Base-by-base conservation (phyloP, 2,797 vertebrate genomes). In the Chaenodraco wilsoni region DNA sequence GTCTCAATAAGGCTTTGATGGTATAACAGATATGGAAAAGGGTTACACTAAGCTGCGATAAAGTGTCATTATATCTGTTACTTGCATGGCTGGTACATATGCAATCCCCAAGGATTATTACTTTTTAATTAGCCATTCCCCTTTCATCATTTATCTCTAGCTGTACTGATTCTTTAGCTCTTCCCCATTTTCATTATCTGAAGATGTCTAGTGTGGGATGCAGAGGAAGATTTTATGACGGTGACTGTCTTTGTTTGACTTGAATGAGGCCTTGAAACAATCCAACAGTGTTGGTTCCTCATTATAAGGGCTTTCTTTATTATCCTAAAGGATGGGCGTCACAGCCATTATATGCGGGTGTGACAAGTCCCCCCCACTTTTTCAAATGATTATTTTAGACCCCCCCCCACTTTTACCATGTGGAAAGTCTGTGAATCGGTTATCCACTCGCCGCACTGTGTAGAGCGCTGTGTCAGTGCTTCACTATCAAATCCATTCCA, bases 121-220 rank as follows among this genome's bases (percentile, higher is more conserved):
- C 54, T 33, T 77, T 70, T 70, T 27, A 51, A 65, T 51, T 50
- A 68, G 56, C 19, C 46, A 17, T 1, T 15, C 33, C 6, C 2
- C 11, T 71, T 56, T 10, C 43, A 21, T 77, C 19, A 8, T 71
- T 61, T 48, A 66, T n/a, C 59, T 55, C 46, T 54, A 67, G 45
- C 54, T 56, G 52, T 41, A 21, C 60, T 46, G 27, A 56, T 57
- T 68, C 23, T 65, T 17, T 55, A 52, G 44, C 5, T 52, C 23
- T 43, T 19, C 65, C 40, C 62, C 41, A 60, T 16, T 56, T 54
- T 21, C 55, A 45, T 61, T 55, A 69, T 57, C 16, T 33, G 43
- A 9, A 60, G 4, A 27, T 56, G 14, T 54, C 5, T 31, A 50
- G 16, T 67, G 19, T 61, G 21, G 48, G 44, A 23, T 31, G 16